Evolutionary conservation across 2,113 vertebrate species (phyloP), one percentile per base, ranked within the genome.

Genomic region (Parotia lawesii): DNA sequence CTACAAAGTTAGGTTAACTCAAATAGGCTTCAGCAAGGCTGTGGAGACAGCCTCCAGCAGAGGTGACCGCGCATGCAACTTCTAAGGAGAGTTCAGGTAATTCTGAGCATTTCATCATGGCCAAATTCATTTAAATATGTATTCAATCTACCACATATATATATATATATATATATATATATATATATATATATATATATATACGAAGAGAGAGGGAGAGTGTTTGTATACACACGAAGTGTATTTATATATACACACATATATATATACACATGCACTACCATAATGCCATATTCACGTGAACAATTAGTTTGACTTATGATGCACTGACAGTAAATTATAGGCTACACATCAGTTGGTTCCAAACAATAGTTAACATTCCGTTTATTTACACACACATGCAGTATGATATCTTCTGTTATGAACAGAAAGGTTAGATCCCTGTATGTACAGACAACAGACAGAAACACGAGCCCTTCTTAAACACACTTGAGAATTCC

Each of bases 361-460:
- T 94, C 84, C 88, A 96, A 90, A 69, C 31, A 88, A 31, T 0
- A 88, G 65, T 67, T 87, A 89, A 65, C 35, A 40, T 54, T 61
- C 21, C 16, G 16, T 96, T 97, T 97, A 96, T 96, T 97, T 90
- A 92, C 78, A 93, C 15, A 81, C 19, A 78, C 2, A 2, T 45
- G 33, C 48, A 88, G 33, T 48, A 75, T 54, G 53, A 29, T 38
- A 74, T 62, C 54, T 92, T 77, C 64, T 85, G 54, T 64, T 81
- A 66, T 24, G 10, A 87, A 72, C 29, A 79, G 24, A 80, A 83
- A 78, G 50, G 11, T 61, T 44, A 85, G 31, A 84, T 90, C 44
- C 42, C 11, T 56, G 11, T 69, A 82, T 23, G 2, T 28, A 83
- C 50, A 92, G 37, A 48, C 35, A 50, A 81, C n/a, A 84, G 76